Percentiles rank a stretch among this genome's conserved stretches.
Evolutionary conservation across 2,888 invertebrate genomes (phyloP).

Genomic region (Drosophila subsilvestris): DNA sequence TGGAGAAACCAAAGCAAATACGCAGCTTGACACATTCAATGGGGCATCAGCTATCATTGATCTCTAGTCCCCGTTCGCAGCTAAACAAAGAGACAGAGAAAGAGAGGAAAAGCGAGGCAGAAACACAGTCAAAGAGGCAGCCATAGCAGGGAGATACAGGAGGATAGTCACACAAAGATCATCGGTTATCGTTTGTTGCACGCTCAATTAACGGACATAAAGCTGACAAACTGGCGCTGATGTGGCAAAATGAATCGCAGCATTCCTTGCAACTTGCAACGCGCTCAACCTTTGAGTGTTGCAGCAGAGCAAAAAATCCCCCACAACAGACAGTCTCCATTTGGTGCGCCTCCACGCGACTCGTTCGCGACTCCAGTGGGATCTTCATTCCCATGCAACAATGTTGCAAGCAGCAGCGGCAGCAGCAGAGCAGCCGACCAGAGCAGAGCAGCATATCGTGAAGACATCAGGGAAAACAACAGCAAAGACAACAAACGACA

Average conservation of each 20-base stretch:
- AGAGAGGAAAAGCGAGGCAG: neutral
- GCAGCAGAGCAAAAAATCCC: neutral
- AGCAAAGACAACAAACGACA: slow-evolving; percentile 37
- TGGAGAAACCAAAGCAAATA: slow-evolving; percentile 16
- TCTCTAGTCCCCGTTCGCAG: neutral
- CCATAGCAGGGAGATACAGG: neutral
- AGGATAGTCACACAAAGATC: slow-evolving; percentile 8
- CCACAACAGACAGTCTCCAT: neutral
- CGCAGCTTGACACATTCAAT: neutral
- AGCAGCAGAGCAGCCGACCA: neutral
- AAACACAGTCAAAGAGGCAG: neutral
- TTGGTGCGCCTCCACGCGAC: slow-evolving; percentile 5
- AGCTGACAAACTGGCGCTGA: slow-evolving; percentile 29
- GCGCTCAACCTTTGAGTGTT: neutral
- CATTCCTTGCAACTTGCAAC: slow-evolving; percentile 26
- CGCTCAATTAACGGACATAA: slow-evolving; percentile 44
- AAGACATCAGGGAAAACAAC: slow-evolving; percentile 43
- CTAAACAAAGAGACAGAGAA: neutral
- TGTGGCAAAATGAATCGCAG: slow-evolving; percentile 36
- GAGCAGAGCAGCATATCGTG: slow-evolving; percentile 52
- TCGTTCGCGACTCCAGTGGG: slow-evolving; percentile 15
- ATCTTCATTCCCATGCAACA: slow-evolving; percentile 69
- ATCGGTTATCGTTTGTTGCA: slow-evolving; percentile 33
- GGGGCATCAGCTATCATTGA: neutral
- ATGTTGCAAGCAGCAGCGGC: slow-evolving; percentile 52